Evolutionary conservation across 1,140 invertebrate genomes (phyloP), one percentile per base, ranked within the genome.

Genomic region (Leptinotarsa defecta): DNA sequence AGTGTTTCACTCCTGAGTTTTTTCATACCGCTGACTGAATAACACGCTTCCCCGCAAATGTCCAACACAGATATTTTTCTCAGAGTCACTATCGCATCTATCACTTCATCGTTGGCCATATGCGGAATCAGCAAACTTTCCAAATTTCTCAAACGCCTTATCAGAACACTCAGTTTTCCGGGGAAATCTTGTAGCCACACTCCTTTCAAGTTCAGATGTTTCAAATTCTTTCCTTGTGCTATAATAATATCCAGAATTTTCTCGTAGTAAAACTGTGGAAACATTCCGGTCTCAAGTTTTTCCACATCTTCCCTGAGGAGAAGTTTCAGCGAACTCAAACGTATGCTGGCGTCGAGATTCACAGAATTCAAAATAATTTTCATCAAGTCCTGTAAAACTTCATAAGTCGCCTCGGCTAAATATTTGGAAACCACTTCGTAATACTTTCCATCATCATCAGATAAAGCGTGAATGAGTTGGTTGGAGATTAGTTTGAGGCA

Each of bases 151-250:
- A 90, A 85, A 52, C 89, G 88, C 71, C 87, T 85, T 4, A 91
- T 86, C 43, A 91, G 83, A 4, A 89, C 85, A 74, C 88, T 89
- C 83, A 92, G 86, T n/a, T 90, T 85, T 67, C 87, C 82, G 77
- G 91, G 87, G 76, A 90, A 89, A 70, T 92, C 90, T 84, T 90
- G 88, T 24, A 91, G 89, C 91, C 91, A 91, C 52, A 92, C 88
- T 24, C 91, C 90, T 87, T 91, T 91, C 73, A 92, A 85, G 86
- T 92, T 90, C 22, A 92, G 84, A 34, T 90, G 87, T 65, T 89
- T 88, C 77, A 92, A 64, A 19, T 62, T 24, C 34, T 48, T 48
- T 19, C 71, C 71, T 20, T 48, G 11, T 1, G 13, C 17, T 48
- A n/a, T 73, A 52, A 76, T 89, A 68, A 89, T 86, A 84, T 90